These are phyloP conservation scores for Epinephelus coioides DNA, from an alignment of 2,797 vertebrate species.

Conservation along the genomic window DNA sequence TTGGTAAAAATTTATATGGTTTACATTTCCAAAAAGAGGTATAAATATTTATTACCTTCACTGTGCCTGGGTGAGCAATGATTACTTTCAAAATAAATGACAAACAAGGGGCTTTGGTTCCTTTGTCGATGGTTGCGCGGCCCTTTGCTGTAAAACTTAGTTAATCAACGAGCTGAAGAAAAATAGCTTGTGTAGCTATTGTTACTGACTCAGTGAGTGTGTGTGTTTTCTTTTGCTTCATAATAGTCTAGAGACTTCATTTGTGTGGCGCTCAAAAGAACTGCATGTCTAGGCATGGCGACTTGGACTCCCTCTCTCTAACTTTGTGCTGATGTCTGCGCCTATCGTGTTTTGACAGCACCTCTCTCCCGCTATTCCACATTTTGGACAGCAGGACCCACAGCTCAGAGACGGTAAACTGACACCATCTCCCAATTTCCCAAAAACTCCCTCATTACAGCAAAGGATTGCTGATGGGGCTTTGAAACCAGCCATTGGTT, in stretches of 20 bases:
- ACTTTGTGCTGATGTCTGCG: constrained; percentile 82
- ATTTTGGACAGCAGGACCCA: constrained; percentile 78
- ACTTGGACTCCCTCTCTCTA: constrained; percentile 68
- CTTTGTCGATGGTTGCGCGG: constrained; percentile 52
- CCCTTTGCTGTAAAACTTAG: constrained; percentile 64
- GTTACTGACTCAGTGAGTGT: constrained; percentile 57
- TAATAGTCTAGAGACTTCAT: constrained; percentile 78
- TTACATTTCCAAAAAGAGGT: constrained; percentile 73
- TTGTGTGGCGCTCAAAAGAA: constrained; percentile 77
- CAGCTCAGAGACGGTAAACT: constrained; percentile 68
- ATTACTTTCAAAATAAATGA: constrained; percentile 76
- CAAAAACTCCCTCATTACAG: constrained; percentile 77
- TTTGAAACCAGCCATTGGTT: constrained; percentile 75
- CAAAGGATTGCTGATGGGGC: constrained; percentile 78
- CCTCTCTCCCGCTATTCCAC: constrained; percentile 72
- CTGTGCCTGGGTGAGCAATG: constrained; percentile 64
- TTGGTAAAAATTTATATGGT: constrained; percentile 65
- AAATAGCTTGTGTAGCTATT: constrained; percentile 62
- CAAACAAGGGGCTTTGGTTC: constrained; percentile 76
- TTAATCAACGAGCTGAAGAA: constrained; percentile 72
- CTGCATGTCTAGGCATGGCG: constrained; percentile 64
- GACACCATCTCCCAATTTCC: constrained; percentile 71
- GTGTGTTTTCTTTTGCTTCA: constrained; percentile 57
- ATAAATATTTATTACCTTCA: constrained; percentile 78
- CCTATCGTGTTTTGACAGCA: constrained; percentile 79